Percentiles rank a stretch among this genome's conserved stretches.
These are phyloP conservation scores for Ormyrus labotus DNA, from an alignment of 2,888 invertebrate genomes.

Conservation along the genomic window DNA sequence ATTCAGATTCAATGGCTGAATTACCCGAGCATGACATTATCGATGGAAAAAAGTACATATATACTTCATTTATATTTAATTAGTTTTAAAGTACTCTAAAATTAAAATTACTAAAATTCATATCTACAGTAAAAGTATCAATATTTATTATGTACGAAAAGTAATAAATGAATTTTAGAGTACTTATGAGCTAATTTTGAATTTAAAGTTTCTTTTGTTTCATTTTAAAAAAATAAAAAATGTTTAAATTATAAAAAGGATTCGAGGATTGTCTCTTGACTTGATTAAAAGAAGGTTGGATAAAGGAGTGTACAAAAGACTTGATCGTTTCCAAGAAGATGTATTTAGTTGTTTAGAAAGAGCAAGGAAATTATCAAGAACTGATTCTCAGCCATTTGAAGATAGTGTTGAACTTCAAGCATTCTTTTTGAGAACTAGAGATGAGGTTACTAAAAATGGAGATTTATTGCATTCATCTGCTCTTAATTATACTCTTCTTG, in stretches of 20 bases:
- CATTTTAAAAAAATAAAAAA: not conserved
- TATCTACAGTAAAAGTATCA: not conserved
- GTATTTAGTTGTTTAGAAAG: slow-evolving; percentile 95
- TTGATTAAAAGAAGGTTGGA: slow-evolving; percentile 95
- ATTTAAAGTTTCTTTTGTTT: not conserved
- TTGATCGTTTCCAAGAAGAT: slow-evolving; percentile 98
- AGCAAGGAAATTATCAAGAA: slow-evolving; percentile 90
- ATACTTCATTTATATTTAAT: slow-evolving; percentile 58
- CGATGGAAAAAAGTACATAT: slow-evolving; percentile 80
- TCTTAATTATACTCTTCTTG: slow-evolving; percentile 85
- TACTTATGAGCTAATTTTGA: slow-evolving; percentile 12
- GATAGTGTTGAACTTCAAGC: slow-evolving; percentile 95
- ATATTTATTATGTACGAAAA: slow-evolving; percentile 14
- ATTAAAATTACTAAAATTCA: slow-evolving; percentile 23
- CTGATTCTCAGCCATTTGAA: slow-evolving; percentile 96
- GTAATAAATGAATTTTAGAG: slow-evolving; percentile 14
- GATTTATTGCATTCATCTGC: slow-evolving; percentile 92
- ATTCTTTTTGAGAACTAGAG: slow-evolving; percentile 89
- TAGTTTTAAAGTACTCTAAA: slow-evolving; percentile 10
- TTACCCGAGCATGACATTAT: slow-evolving; percentile 88
- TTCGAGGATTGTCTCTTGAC: slow-evolving; percentile 92
- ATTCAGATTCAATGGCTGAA: slow-evolving; percentile 96
- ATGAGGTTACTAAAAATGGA: slow-evolving; percentile 85
- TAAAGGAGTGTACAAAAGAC: slow-evolving; percentile 91
- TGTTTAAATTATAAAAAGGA: slow-evolving; percentile 74